Percentiles rank a stretch among this genome's conserved stretches.
Conservation (phyloP, 2,797 vertebrate genomes). For the Sorex maritimensis region DNA sequence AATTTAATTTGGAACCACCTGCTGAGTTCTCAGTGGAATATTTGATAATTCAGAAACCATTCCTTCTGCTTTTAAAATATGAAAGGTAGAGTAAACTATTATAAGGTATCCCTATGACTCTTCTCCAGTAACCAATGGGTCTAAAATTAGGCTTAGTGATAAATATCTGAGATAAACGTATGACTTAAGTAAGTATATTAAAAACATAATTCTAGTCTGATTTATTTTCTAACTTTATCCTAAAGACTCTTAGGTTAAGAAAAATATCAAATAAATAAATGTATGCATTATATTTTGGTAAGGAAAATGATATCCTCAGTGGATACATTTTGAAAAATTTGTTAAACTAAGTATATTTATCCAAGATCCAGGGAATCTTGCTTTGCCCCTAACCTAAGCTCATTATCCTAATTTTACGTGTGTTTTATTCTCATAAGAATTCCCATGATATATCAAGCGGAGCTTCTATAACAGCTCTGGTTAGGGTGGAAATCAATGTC, state of each 20-base stretch:
- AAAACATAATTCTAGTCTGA: slow-evolving; percentile 74
- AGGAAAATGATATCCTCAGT: slow-evolving; percentile 74
- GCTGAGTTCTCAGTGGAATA: slow-evolving; percentile 74
- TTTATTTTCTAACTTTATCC: slow-evolving; percentile 58
- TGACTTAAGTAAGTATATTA: slow-evolving; percentile 63
- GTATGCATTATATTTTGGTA: slow-evolving; percentile 59
- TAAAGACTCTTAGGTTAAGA: slow-evolving; percentile 44
- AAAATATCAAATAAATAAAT: slow-evolving; percentile 77
- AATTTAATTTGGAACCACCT: slow-evolving; percentile 72
- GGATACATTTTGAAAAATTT: slow-evolving; percentile 76
- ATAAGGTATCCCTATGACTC: slow-evolving; percentile 23
- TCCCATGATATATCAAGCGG: not conserved
- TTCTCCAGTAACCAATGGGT: slow-evolving; percentile 49
- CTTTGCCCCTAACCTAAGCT: slow-evolving; percentile 49
- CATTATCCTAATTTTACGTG: slow-evolving; percentile 56
- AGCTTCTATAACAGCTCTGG: slow-evolving; percentile 44
- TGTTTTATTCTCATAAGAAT: slow-evolving; percentile 24
- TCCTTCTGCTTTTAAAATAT: not conserved
- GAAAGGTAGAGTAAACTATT: slow-evolving; percentile 30
- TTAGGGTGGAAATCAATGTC: slow-evolving; percentile 42
- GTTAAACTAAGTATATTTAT: slow-evolving; percentile 53
- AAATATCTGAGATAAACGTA: slow-evolving; percentile 73
- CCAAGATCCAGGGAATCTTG: slow-evolving; percentile 12
- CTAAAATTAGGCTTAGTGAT: slow-evolving; percentile 26
- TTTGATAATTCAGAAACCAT: slow-evolving; percentile 75